Base-by-base conservation (phyloP, 1,140 invertebrate genomes). In the Lasaia peninsularis region DNA sequence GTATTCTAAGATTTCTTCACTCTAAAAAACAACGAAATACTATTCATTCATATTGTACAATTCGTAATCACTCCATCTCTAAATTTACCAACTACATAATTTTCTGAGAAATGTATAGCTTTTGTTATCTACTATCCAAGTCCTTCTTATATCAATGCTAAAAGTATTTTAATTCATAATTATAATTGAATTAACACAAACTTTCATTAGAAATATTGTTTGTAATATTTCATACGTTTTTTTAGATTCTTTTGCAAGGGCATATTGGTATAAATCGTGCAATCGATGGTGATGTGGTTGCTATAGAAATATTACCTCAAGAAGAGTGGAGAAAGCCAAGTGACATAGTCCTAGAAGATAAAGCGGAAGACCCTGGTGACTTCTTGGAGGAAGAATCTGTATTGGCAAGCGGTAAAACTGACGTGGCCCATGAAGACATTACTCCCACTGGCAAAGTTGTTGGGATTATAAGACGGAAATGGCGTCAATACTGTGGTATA, bases 401-500 rank as follows among this genome's bases (percentile, higher is more conserved):
- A 63, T 51, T 88, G 34, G 58, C 68, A 24, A 80, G 73, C 20
- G 59, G 66, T 31, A 85, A 66, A 56, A 64, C 50, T 63, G 73
- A 73, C 40, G 57, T 53, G 18, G 65, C 63, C 8, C 65, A 59
- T 11, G 70, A 82, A 58, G 80, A 89, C 58, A 79, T 88, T 54
- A 92, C 91, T 75, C 96, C 96, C 14, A 98, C 96, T 5, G 98
- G 96, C 0, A 92, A 92, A 77, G 93, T 99, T 60, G 97, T 99
- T 49, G 98, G 97, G 12, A 98, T 99, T 63, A 96, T 99, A 48
- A 93, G 95, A 61, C 91, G 98, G 63, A 99, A 99, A 80, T 99
- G 98, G 98, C 90, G 97, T 28, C 96, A 97, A 67, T 98, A 98
- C 85, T 99, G 98, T 91, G 98, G 98, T 24, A 98, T 99, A 69